A percentile compares a stretch with the other conserved stretches of the same genome.
These are phyloP conservation scores for Noturus placidus DNA, from an alignment of 2,113 vertebrate species.

Conservation along the genomic window DNA sequence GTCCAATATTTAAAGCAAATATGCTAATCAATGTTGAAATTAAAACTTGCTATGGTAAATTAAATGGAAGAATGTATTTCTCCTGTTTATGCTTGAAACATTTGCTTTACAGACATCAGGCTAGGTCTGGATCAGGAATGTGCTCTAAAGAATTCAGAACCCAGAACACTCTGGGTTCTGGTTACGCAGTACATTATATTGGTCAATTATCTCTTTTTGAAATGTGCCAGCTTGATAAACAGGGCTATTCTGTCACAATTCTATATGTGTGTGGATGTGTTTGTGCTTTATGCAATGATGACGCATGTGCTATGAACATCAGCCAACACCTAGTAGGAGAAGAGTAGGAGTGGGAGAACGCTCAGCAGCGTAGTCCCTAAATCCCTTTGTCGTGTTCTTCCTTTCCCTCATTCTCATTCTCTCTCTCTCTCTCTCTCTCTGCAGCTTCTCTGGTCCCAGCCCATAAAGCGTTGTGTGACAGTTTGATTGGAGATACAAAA, in stretches of 20 bases:
- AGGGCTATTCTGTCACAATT: not conserved
- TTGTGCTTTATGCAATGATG: conserved; percentile 9
- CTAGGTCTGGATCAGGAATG: not conserved
- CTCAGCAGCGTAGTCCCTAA: conserved; percentile 35
- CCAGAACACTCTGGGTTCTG: too few relatives aligned
- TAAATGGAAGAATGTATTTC: not conserved
- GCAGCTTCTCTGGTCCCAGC: conserved; percentile 21
- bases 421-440: conserved; percentile 5
- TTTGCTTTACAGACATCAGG: not conserved
- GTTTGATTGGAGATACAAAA: conserved; percentile 54
- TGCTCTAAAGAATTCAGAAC: too few relatives aligned
- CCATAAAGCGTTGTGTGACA: conserved; percentile 48
- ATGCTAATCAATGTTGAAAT: not conserved
- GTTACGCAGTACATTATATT: not conserved
- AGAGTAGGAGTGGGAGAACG: not conserved
- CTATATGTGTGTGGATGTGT: not conserved
- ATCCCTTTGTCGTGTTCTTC: conserved; percentile 7
- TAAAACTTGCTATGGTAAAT: not conserved
- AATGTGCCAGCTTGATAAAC: not conserved
- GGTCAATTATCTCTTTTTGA: not conserved
- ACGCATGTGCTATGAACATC: conserved; percentile 30
- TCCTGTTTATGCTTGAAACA: too few relatives aligned
- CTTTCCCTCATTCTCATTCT: conserved; percentile 10
- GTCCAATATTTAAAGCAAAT: not conserved
- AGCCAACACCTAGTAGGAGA: not conserved